Base-by-base conservation (phyloP, 2,113 vertebrate species). In the Stegastes partitus region DNA sequence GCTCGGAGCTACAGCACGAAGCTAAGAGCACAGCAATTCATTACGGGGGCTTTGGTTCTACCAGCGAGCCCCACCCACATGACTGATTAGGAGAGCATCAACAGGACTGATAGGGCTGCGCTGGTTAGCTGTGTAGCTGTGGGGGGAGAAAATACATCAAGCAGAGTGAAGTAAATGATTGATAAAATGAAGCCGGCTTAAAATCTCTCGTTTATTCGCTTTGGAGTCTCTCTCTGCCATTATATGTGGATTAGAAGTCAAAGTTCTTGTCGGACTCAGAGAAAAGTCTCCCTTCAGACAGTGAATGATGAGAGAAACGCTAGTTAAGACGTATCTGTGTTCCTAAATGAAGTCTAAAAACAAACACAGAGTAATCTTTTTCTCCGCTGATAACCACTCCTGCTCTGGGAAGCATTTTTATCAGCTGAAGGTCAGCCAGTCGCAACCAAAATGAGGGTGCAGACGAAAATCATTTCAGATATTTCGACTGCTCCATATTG, bases 21-120 rank as follows among this genome's bases (percentile, higher is more conserved):
- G 80, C 78, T 55, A 61, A 68, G 77, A 82, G 87, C 71, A 62
- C 53, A 65, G 57, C 50, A 67, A 90, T 91, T 87, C 87, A 91
- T 92, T 87, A 84, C 76, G 55, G 68, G 55, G 62, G 64, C 76
- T 90, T 75, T 69, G 64, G 66, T 74, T 88, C 71, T 21, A 62
- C 68, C 67, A 22, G 47, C 57, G 73, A 87, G 83, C 85, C 81
- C 82, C 83, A 64, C 84, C 81, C 85, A 87, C 84, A 79, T 83
- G 81, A 86, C 82, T 89, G 81, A 89, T 86, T 72, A 75, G 68
- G 68, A 70, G 74, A 70, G 76, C 82, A 88, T 79, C 84, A 77
- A 73, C 56, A 42, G 64, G 45, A 79, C 67, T 47, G 68, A 74
- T 49, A 47, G 73, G 49, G 21, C 51, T 50, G 3, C 28, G 54